Percentiles rank a stretch among this genome's conserved stretches.
Evolutionary conservation across 2,113 vertebrate genomes (phyloP).

Genomic region (Merops nubicus): DNA sequence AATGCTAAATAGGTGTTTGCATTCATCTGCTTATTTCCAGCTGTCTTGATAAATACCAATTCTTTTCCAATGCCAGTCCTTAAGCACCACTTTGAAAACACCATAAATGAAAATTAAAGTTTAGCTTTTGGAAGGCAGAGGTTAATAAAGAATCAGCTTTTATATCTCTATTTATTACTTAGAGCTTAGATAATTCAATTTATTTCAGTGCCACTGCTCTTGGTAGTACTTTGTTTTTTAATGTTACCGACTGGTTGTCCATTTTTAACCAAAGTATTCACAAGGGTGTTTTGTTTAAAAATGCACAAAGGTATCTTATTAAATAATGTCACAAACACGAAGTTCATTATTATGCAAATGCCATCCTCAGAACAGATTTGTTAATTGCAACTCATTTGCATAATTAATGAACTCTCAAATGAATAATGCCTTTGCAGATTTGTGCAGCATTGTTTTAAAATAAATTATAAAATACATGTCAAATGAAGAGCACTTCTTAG

Average conservation of each 20-base stretch:
- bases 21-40: constrained; percentile 43
- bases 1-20: constrained; percentile 39
- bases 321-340: constrained; percentile 89
- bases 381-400: constrained; percentile 95
- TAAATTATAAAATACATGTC: constrained; percentile 92
- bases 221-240: constrained; percentile 36
- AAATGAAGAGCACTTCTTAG: constrained; percentile 81
- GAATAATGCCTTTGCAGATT: constrained; percentile 92
- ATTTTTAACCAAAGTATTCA: constrained; percentile 73
- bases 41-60: background rate
- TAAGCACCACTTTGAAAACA: background rate
- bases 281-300: constrained; percentile 78
- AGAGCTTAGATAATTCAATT: constrained; percentile 38
- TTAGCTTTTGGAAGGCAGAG: constrained; percentile 30
- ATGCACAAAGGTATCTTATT: constrained; percentile 90
- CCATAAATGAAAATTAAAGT: constrained; percentile 50
- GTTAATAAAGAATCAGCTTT: constrained; percentile 41
- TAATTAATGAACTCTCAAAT: constrained; percentile 97
- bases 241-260: constrained; percentile 61
- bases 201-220: constrained; percentile 56
- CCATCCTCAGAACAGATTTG: constrained; percentile 90
- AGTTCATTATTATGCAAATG: constrained; percentile 95
- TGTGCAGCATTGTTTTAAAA: constrained; percentile 88
- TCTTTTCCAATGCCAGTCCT: background rate
- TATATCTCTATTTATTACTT: constrained; percentile 57